Percentiles rank a stretch among this genome's conserved stretches.
phyloP scores from a whole-genome alignment of 2,797 vertebrate species.

The Ctenosaura bakeri region DNA sequence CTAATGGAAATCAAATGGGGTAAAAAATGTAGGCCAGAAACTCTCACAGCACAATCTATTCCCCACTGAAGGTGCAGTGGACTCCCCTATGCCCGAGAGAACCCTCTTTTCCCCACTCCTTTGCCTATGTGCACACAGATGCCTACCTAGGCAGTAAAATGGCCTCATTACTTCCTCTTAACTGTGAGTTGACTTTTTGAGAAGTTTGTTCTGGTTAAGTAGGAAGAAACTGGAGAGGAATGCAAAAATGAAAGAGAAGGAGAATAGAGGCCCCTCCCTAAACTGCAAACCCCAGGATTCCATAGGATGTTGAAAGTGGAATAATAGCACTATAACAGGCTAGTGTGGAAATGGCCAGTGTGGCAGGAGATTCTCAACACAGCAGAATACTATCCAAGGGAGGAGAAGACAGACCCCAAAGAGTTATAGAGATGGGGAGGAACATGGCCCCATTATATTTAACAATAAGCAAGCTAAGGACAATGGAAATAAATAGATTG shows the following conservation, averaged over 20 bases:
- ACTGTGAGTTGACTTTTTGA: too few species aligned
- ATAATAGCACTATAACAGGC: too few species aligned
- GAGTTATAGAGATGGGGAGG: background rate
- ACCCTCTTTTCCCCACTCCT: background rate
- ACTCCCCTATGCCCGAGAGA: background rate
- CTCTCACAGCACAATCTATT: background rate
- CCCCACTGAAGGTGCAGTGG: background rate
- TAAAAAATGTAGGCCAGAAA: background rate
- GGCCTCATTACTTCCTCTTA: background rate
- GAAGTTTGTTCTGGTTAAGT: too few species aligned
- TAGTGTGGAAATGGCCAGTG: too few species aligned
- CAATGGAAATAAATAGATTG: background rate
- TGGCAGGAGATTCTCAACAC: too few species aligned
- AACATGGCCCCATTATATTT: constrained; percentile 3
- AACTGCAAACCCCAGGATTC: too few species aligned
- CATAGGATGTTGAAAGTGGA: too few species aligned
- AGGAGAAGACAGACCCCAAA: too few species aligned
- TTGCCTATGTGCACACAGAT: background rate
- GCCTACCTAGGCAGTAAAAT: background rate
- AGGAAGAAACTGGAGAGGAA: too few species aligned
- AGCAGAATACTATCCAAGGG: too few species aligned
- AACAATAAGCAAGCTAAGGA: background rate
- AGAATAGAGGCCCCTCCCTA: background rate
- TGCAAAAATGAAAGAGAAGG: background rate
- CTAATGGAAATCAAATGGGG: background rate